Base-by-base conservation (phyloP, 1,140 invertebrate species). In the Papilio aristodemus region DNA sequence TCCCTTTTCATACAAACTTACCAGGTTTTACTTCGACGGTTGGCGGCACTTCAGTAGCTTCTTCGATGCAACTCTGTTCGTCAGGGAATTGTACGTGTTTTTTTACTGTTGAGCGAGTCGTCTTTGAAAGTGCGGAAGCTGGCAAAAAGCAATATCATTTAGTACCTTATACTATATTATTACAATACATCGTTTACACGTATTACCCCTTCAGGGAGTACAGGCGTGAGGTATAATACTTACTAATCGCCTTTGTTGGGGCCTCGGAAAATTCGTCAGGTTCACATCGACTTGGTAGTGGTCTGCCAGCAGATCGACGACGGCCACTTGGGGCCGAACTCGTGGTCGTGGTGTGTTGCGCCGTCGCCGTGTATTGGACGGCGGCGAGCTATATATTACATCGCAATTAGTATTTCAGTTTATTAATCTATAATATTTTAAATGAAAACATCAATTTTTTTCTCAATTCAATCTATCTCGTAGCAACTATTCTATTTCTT, bases 61-160 rank as follows among this genome's bases (percentile, higher is more conserved):
- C 86, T 60, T 89, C 89, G 14, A 90, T 86, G 74, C 86, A 88
- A 75, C 87, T 90, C 36, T 84, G 78, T 43, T 90, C 86, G 67
- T 90, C 89, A 0, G 87, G 87, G 67, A 91, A 91, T 67, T 91
- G 87, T 7, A 91, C 89, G 69, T 91, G 89, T 32, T 91, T 91
- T 77, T 91, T 91, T 4, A 89, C 74, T 0, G 80, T 78, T 0
- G 85, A 83, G 0, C 85, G 80, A 36, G 74, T 81, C 8, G 86
- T 62, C 43, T 88, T 86, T 11, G 86, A 83, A 11, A 91, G 71
- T 17, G 86, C 82, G 0, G 89, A 91, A 0, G 87, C 87, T 89
- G 76, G 39, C 22, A 64, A 66, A 54, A 72, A 22, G 39, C 10
- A 9, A 60, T 9, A 50, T 41, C n/a, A 59, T 41, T n/a, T 58